These are phyloP conservation scores for Beris chalybata DNA, from an alignment of 2,888 invertebrate genomes.

Conservation along the genomic window DNA sequence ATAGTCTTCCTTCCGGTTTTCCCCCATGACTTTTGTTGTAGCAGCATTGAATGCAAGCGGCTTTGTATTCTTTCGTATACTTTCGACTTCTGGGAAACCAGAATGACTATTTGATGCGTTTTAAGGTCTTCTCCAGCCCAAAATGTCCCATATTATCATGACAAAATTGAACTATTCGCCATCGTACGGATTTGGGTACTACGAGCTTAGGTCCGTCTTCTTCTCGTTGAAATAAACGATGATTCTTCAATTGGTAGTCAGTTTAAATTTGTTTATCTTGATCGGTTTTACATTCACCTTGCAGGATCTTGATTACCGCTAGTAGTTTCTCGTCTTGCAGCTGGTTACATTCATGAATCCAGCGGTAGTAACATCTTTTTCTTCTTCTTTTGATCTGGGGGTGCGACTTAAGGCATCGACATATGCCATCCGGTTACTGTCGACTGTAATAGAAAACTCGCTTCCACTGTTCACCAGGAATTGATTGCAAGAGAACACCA, in stretches of 20 bases:
- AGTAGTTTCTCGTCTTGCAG: too few species aligned
- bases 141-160: too few species aligned
- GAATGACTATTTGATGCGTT: background rate
- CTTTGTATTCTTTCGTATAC: background rate
- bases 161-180: background rate
- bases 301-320: background rate
- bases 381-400: conserved; percentile 26
- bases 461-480: conserved; percentile 33
- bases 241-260: background rate
- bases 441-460: conserved; percentile 37
- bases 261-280: too few species aligned
- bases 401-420: conserved; percentile 37
- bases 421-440: conserved; percentile 36
- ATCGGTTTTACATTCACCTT: too few species aligned
- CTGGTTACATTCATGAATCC: conserved; percentile 28
- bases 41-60: conserved; percentile 18
- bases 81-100: background rate
- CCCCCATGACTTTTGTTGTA: conserved; percentile 11
- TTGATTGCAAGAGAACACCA: conserved; percentile 11
- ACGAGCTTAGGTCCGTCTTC: background rate
- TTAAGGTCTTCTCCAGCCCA: conserved; percentile 20
- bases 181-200: background rate
- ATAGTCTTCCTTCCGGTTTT: background rate
- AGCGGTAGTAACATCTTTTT: conserved; percentile 17
- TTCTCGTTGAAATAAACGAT: background rate